Percentiles rank a stretch among this genome's conserved stretches.
Evolutionary conservation across 2,113 vertebrate species (phyloP).

Genomic region (Leptodactylus fuscus): DNA sequence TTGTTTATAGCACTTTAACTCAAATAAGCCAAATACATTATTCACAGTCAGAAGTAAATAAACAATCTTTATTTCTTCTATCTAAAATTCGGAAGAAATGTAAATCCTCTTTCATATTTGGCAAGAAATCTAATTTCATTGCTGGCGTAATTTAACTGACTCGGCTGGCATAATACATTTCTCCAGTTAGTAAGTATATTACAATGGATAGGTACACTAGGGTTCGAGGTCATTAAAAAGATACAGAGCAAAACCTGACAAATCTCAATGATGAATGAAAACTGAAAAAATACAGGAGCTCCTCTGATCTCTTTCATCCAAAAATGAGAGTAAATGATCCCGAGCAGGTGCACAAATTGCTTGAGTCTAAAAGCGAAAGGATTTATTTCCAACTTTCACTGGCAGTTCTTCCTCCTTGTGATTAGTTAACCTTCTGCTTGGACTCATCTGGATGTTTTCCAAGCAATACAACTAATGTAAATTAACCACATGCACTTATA

Average conservation of each 20-base stretch:
- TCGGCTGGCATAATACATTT: slow-evolving; percentile 11
- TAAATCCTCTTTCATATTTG: slow-evolving; percentile 26
- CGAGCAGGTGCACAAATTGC: slow-evolving; percentile 62
- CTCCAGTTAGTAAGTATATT: background rate
- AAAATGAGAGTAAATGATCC: slow-evolving; percentile 46
- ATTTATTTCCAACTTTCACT: slow-evolving; percentile 46
- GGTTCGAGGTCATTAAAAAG: slow-evolving; percentile 46
- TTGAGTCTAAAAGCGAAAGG: slow-evolving; percentile 64
- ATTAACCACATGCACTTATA: slow-evolving; percentile 56
- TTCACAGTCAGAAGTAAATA: background rate
- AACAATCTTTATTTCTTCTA: slow-evolving; percentile 7
- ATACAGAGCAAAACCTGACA: slow-evolving; percentile 44
- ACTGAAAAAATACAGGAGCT: slow-evolving; percentile 14
- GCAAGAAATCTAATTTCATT: slow-evolving; percentile 49
- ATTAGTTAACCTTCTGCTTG: slow-evolving; percentile 60
- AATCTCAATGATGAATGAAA: slow-evolving; percentile 41
- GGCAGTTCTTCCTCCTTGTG: slow-evolving; percentile 50
- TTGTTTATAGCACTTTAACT: too few relatives aligned
- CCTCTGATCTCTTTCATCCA: slow-evolving; percentile 34
- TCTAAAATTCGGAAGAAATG: background rate
- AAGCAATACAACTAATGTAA: slow-evolving; percentile 60
- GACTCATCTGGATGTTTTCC: slow-evolving; percentile 58
- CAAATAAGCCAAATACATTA: background rate
- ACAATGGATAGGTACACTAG: slow-evolving; percentile 24
- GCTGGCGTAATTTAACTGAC: slow-evolving; percentile 15